Conservation (phyloP, 2,113 vertebrate genomes). For the Myrmecobius fasciatus region DNA sequence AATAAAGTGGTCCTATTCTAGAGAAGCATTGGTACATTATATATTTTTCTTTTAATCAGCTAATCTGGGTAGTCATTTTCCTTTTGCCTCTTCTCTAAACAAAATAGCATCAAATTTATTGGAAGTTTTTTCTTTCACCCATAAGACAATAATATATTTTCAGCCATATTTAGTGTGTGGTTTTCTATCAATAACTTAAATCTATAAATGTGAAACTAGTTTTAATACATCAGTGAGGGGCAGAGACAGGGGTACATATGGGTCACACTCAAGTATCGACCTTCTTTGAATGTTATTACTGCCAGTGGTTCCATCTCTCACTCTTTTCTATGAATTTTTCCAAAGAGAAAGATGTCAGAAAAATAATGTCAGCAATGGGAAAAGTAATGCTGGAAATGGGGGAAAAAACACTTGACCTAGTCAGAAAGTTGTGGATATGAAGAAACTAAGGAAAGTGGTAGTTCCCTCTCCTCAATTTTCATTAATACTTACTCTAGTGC, state of each 20-base stretch:
- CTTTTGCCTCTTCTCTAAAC: constrained; percentile 17
- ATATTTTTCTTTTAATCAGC: background rate
- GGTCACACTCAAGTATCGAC: background rate
- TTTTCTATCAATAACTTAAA: background rate
- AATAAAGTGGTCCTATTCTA: background rate
- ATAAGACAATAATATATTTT: constrained; percentile 17
- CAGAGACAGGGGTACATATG: background rate
- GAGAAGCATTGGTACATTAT: background rate
- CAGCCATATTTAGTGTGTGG: background rate
- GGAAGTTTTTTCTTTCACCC: background rate
- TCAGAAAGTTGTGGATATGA: background rate
- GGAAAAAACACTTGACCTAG: background rate
- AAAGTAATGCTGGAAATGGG: background rate
- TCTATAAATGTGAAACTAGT: background rate
- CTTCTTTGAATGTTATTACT: background rate
- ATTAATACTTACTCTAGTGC: background rate
- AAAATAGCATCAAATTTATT: constrained; percentile 9
- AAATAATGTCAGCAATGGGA: background rate
- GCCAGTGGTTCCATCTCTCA: background rate
- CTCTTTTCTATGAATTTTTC: background rate
- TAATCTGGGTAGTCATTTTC: constrained; percentile 23
- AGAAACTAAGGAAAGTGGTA: background rate
- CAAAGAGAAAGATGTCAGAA: background rate
- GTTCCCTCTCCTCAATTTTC: background rate
- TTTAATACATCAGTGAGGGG: background rate